These are phyloP conservation scores for Metallyticus violacea DNA, from an alignment of 2,888 invertebrate genomes.

Conservation along the genomic window DNA sequence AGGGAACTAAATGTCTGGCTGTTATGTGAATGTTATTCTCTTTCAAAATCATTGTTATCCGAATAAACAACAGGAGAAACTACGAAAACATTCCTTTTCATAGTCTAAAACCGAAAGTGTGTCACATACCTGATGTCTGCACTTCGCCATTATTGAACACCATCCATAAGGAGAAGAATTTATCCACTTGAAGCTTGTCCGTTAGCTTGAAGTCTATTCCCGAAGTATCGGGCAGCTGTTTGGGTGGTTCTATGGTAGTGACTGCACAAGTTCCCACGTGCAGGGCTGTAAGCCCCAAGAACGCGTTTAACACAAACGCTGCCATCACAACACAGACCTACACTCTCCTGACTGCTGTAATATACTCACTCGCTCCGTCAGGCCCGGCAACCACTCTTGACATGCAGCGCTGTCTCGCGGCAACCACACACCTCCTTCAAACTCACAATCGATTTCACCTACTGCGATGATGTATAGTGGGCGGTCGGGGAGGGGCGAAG, in stretches of 20 bases:
- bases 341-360: neutral
- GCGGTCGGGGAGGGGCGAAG: neutral
- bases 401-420: constrained; percentile 11
- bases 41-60: too few relatives aligned
- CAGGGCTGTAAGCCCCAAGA: neutral
- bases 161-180: constrained; percentile 54
- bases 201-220: constrained; percentile 52
- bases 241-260: neutral
- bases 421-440: neutral
- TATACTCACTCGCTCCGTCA: neutral
- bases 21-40: too few relatives aligned
- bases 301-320: neutral
- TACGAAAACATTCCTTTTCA: too few relatives aligned
- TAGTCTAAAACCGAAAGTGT: too few relatives aligned
- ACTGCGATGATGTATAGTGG: neutral
- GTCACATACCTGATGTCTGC: constrained; percentile 48
- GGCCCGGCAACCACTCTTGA: neutral
- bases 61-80: too few relatives aligned
- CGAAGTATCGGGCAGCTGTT: constrained; percentile 48
- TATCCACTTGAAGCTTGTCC: constrained; percentile 50
- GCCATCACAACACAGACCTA: neutral
- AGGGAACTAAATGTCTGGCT: too few relatives aligned
- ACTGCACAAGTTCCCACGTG: neutral
- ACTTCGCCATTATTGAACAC: constrained; percentile 52
- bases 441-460: neutral